phyloP scores from a whole-genome alignment of 2,113 vertebrate species.

The Tragelaphus scriptus region DNA sequence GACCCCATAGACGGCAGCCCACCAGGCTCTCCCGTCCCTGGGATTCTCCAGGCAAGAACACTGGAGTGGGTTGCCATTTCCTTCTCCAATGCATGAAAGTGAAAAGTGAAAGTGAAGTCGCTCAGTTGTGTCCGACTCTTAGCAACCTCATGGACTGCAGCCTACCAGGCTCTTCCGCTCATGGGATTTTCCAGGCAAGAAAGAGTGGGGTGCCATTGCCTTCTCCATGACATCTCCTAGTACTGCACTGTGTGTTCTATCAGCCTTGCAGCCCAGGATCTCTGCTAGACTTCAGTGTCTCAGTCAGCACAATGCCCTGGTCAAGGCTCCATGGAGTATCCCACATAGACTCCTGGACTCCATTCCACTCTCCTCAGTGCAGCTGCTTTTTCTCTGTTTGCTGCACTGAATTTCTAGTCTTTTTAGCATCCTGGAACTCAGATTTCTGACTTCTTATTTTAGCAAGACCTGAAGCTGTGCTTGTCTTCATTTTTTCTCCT shows the following conservation, averaged over 20 bases:
- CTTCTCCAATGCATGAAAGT: too few species aligned
- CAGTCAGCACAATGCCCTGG: not conserved
- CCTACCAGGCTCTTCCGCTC: accelerated
- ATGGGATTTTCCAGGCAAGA: too few species aligned
- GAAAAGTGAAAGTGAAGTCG: too few species aligned
- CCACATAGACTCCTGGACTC: not conserved
- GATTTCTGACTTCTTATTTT: not conserved
- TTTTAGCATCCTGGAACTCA: not conserved
- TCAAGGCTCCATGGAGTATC: accelerated
- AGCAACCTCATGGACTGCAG: too few species aligned
- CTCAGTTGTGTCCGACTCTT: too few species aligned
- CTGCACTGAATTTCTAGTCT: not conserved
- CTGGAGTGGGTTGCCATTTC: too few species aligned
- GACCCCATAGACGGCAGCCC: too few species aligned
- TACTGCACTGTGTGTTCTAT: not conserved
- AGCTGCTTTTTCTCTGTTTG: not conserved
- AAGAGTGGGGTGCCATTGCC: too few species aligned
- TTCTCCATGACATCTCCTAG: not conserved
- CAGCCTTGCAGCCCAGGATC: not conserved
- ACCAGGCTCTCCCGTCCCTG: too few species aligned
- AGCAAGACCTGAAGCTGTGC: not conserved
- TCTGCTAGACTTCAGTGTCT: not conserved
- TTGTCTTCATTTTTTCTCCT: not conserved
- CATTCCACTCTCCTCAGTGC: not conserved
- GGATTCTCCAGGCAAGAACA: too few species aligned